Percentiles rank a stretch among this genome's conserved stretches.
These are phyloP conservation scores for Drosophila nebulosa DNA, from an alignment of 1,140 invertebrate genomes.

Conservation along the genomic window DNA sequence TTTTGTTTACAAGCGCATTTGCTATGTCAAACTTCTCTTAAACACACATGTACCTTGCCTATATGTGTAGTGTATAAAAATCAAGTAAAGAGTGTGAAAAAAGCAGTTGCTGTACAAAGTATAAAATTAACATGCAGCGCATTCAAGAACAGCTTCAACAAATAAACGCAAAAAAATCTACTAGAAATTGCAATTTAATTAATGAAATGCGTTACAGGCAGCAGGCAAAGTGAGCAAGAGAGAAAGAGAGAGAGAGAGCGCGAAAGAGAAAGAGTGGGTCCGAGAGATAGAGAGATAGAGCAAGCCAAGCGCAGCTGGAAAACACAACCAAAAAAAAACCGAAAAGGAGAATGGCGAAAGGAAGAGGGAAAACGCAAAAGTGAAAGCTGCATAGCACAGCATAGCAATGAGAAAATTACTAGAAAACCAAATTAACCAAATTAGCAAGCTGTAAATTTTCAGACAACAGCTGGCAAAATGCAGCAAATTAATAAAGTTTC, in stretches of 20 bases:
- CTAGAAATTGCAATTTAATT: constrained; percentile 70
- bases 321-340: constrained; percentile 16
- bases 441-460: constrained; percentile 69
- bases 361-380: constrained; percentile 18
- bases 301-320: constrained; percentile 16
- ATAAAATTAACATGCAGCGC: constrained; percentile 47
- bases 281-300: not conserved
- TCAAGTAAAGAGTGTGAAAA: constrained; percentile 3
- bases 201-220: constrained; percentile 60
- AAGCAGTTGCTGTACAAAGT: constrained; percentile 33
- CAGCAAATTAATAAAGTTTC: constrained; percentile 72
- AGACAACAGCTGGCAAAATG: constrained; percentile 43
- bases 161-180: constrained; percentile 26
- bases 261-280: too few species aligned
- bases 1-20: too few species aligned
- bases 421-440: constrained; percentile 72
- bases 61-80: not conserved
- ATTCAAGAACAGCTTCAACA: constrained; percentile 1
- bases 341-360: not conserved
- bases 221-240: constrained; percentile 3
- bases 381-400: constrained; percentile 47
- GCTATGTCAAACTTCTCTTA: not conserved
- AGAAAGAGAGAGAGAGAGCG: constrained; percentile 2
- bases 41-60: not conserved
- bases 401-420: constrained; percentile 42